phyloP scores from a whole-genome alignment of 1,140 invertebrate species.

The Temnothorax nylanderi region DNA sequence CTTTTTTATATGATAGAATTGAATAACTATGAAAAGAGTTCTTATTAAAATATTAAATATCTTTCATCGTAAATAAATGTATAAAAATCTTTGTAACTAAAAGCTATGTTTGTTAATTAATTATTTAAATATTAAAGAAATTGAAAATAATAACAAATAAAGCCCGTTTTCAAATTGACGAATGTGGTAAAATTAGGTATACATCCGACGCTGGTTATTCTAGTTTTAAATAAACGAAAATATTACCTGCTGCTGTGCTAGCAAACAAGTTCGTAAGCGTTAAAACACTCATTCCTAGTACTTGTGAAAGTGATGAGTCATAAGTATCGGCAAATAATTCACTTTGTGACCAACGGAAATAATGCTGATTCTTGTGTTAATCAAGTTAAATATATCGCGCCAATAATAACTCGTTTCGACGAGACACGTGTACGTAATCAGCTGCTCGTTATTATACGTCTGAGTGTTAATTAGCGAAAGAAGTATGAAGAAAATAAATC shows the following conservation, averaged over 20 bases:
- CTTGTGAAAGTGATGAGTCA: not conserved
- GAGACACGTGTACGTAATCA: not conserved
- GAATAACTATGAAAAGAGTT: too few species aligned
- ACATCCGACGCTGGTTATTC: too few species aligned
- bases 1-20: too few species aligned
- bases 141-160: too few species aligned
- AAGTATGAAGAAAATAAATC: not conserved
- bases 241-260: not conserved
- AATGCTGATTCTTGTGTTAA: not conserved
- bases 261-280: not conserved
- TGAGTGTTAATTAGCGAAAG: not conserved
- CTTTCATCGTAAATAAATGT: too few species aligned
- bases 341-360: not conserved
- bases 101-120: too few species aligned
- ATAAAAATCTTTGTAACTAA: too few species aligned
- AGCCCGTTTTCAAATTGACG: too few species aligned
- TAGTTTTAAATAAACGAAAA: not conserved
- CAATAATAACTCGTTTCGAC: not conserved
- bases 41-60: too few species aligned
- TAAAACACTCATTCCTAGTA: conserved; percentile 15
- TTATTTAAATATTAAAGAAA: too few species aligned
- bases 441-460: not conserved
- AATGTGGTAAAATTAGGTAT: too few species aligned
- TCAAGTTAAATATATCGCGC: not conserved
- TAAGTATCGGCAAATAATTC: not conserved